Evolutionary conservation across 2,888 invertebrate genomes (phyloP), one percentile per base, ranked within the genome.

Genomic region (Patella pellucida): DNA sequence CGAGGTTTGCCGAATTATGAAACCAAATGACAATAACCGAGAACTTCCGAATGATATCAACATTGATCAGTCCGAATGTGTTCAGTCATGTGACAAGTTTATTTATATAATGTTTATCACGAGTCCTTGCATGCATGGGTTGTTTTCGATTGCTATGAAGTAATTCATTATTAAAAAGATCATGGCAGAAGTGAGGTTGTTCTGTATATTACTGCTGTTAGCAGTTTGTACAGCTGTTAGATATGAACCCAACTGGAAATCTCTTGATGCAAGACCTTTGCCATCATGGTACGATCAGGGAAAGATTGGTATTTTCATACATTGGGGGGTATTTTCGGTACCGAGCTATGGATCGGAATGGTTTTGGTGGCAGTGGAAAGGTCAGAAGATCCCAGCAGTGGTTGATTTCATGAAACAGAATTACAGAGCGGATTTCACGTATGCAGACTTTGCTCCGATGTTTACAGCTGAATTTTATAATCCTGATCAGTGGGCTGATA

Each of bases 391-490:
- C 3, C 80, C 84, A 16, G 85, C 81, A n/a, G 82, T 87, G 50
- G 83, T 87, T 2, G 81, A 86, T 16, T 98, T 95, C 89, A 97
- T 98, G 96, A 91, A 93, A 51, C 92, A 94, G 56, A 96, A 96
- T 87, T 98, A 96, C 90, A 94, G 94, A 74, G 96, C 96, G 1
- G 93, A 93, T 72, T 97, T 96, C 87, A 94, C 95, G 0, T 99
- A 99, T 91, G 96, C 97, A 87, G 96, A 98, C 77, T 98, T 98
- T 91, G 98, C 95, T 0, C 93, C 93, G 27, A 74, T 95, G 86
- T 98, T 98, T 86, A 96, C 94, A 52, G 86, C 97, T 0, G 97
- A 97, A 90, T 95, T 97, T 86, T 98, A 95, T 87, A 93, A 97
- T 89, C 94, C 97, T 0, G 92, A 93, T 0, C 92, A 94, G 85